A percentile compares a stretch with the other conserved stretches of the same genome.
Conservation (phyloP, 1,140 invertebrate genomes). For the Lethocerus indicus region DNA sequence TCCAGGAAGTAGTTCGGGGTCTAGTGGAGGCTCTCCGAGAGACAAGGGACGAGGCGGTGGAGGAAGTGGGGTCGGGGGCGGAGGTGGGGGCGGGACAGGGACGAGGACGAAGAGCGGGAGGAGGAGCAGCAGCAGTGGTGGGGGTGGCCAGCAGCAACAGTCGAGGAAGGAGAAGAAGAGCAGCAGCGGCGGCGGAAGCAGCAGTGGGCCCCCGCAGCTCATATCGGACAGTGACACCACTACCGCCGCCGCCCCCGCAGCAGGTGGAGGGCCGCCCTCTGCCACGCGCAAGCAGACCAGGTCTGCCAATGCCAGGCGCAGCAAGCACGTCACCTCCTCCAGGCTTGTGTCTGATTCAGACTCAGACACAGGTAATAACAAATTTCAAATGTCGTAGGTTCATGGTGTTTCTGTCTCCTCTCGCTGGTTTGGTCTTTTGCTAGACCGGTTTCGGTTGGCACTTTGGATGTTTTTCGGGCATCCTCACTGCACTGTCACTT, state of each 20-base stretch:
- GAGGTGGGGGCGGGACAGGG: neutral
- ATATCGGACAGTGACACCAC: slow-evolving; percentile 14
- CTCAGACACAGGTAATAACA: slow-evolving; percentile 28
- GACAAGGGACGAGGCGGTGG: slow-evolving; percentile 1
- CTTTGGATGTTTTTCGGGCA: no score
- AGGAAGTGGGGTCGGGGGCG: no score
- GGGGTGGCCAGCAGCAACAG: neutral
- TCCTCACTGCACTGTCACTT: no score
- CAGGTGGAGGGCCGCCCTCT: slow-evolving; percentile 7
- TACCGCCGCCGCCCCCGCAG: slow-evolving; percentile 18
- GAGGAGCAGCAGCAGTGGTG: no score
- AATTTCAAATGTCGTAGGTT: no score
- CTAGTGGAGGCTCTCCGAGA: slow-evolving; percentile 11
- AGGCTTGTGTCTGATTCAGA: slow-evolving; percentile 28
- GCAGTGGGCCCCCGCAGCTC: slow-evolving; percentile 21
- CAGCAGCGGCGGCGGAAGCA: slow-evolving; percentile 24
- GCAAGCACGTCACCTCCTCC: slow-evolving; percentile 26
- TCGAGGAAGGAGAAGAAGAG: slow-evolving; percentile 11
- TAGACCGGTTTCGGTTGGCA: no score
- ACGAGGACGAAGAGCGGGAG: neutral
- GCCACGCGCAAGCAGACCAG: slow-evolving; percentile 28
- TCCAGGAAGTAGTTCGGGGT: slow-evolving; percentile 17
- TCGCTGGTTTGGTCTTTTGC: no score
- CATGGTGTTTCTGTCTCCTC: no score
- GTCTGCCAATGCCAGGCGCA: slow-evolving; percentile 23